Evolutionary conservation across 2,888 invertebrate genomes (phyloP).

Genomic region (Heteromyza rotundicornis): DNA sequence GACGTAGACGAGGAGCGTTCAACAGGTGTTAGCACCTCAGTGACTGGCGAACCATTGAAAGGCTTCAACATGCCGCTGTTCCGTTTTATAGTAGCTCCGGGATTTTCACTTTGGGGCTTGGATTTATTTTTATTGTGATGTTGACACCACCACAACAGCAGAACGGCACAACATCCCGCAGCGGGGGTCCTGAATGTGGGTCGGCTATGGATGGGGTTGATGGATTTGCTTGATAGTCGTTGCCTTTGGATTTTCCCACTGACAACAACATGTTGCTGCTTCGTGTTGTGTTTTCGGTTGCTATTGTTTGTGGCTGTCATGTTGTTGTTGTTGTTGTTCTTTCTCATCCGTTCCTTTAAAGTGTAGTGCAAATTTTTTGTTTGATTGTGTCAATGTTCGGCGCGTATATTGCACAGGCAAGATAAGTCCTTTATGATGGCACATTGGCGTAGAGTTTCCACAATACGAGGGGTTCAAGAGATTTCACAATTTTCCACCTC

Average conservation of each 20-base stretch:
- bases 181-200: not conserved
- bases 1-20: slow-evolving; percentile 27
- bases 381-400: not conserved
- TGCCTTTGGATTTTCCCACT: not conserved
- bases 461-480: too few species aligned
- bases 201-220: not conserved
- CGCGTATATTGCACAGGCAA: not conserved
- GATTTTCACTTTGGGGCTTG: not conserved
- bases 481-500: too few species aligned
- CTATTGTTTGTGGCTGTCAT: not conserved
- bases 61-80: slow-evolving; percentile 45
- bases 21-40: slow-evolving; percentile 59
- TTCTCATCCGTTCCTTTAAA: not conserved
- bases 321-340: not conserved
- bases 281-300: not conserved
- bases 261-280: not conserved
- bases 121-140: not conserved
- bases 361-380: not conserved
- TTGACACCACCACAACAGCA: not conserved
- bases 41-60: slow-evolving; percentile 56
- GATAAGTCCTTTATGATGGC: not conserved
- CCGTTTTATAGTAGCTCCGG: slow-evolving; percentile 40
- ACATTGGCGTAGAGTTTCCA: not conserved
- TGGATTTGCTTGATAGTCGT: not conserved
- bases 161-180: not conserved